Percentiles rank a stretch among this genome's conserved stretches.
Conservation (phyloP, 2,888 invertebrate species). For the Crematogaster levior region DNA sequence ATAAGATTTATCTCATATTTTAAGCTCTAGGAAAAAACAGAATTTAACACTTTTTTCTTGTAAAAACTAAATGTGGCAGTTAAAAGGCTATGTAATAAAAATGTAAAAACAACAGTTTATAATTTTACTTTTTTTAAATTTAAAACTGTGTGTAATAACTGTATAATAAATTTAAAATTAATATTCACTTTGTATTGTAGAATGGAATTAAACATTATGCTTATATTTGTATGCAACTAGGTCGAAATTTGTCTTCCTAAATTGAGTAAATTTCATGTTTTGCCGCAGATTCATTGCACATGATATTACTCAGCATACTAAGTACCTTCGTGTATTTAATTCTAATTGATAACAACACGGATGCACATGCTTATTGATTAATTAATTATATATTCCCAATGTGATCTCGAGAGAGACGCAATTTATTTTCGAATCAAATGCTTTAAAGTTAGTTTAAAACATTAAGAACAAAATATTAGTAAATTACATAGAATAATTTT, state of each 20-base stretch:
- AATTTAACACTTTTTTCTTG: not conserved
- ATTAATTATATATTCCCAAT: slow-evolving; percentile 9
- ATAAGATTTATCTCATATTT: not conserved
- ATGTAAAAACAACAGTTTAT: not conserved
- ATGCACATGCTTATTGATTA: not conserved
- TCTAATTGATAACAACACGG: not conserved
- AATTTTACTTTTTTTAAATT: too few relatives aligned
- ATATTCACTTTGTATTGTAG: not conserved
- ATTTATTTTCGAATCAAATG: not conserved
- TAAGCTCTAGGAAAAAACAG: not conserved
- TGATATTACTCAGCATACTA: not conserved
- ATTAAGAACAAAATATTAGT: not conserved
- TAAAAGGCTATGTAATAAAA: not conserved
- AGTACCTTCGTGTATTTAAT: not conserved
- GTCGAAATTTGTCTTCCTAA: slow-evolving; percentile 1
- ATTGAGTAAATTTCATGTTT: slow-evolving; percentile 8
- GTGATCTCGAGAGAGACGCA: not conserved
- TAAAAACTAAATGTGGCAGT: not conserved
- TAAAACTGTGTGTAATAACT: not conserved
- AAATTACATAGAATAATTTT: not conserved
- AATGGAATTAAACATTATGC: not conserved
- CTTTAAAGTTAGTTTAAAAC: not conserved
- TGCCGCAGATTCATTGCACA: not conserved
- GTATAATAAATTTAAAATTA: not conserved
- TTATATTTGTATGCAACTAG: slow-evolving; percentile 4